Evolutionary conservation across 2,113 vertebrate genomes (phyloP).

Genomic region (Eulemur macaco): DNA sequence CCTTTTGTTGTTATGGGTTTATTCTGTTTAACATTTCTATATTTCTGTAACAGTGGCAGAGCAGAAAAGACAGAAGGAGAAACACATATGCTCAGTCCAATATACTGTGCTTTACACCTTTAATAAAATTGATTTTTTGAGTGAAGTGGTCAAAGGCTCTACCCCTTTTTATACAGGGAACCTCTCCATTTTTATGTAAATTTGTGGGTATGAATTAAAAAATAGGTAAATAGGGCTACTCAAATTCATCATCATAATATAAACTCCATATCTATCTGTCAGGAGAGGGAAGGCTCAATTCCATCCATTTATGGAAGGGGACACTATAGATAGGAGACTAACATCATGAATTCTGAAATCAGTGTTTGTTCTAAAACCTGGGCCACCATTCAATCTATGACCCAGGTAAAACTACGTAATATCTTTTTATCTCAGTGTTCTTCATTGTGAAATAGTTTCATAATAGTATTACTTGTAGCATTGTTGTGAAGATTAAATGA

Average conservation of each 20-base stretch:
- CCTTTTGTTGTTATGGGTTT: neutral
- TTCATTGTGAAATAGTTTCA: neutral
- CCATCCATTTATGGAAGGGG: neutral
- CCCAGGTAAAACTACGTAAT: neutral
- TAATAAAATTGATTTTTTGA: neutral
- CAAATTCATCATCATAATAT: neutral
- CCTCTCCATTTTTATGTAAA: neutral
- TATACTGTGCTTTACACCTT: neutral
- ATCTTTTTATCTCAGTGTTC: neutral
- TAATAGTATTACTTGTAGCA: neutral
- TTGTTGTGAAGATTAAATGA: neutral
- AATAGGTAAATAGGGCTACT: neutral
- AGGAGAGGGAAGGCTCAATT: neutral
- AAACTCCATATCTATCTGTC: neutral
- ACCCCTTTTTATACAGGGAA: neutral
- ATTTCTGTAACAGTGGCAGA: neutral
- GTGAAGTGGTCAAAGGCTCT: neutral
- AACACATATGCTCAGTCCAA: neutral
- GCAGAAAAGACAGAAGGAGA: neutral
- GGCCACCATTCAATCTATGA: neutral
- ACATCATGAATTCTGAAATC: neutral
- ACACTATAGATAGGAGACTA: neutral
- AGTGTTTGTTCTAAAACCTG: neutral
- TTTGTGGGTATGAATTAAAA: neutral
- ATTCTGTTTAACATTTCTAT: neutral